These are phyloP conservation scores for Gibbula magus DNA, from an alignment of 2,888 invertebrate species.

Conservation along the genomic window DNA sequence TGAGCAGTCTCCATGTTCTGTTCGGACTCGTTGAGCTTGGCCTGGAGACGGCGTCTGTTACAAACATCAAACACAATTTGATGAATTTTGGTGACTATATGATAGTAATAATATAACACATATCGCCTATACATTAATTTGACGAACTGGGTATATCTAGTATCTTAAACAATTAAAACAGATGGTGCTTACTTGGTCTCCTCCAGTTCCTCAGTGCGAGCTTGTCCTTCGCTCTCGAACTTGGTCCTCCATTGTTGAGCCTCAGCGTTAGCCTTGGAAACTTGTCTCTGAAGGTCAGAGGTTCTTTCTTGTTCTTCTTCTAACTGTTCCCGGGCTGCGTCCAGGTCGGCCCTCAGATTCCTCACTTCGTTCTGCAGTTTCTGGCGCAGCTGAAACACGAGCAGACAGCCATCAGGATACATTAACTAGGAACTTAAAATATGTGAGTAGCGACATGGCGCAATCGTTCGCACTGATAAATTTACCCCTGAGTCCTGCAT, in stretches of 20 bases:
- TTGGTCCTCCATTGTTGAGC: constrained; percentile 98
- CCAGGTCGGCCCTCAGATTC: constrained; percentile 98
- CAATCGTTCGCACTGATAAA: too few species aligned
- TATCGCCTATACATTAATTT: too few species aligned
- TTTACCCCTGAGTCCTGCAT: too few species aligned
- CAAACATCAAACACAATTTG: not conserved
- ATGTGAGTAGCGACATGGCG: too few species aligned
- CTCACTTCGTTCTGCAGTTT: constrained; percentile 87
- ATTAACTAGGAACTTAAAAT: too few species aligned
- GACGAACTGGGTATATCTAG: too few species aligned
- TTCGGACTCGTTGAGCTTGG: constrained; percentile 97
- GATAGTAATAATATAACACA: too few species aligned
- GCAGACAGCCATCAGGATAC: too few species aligned
- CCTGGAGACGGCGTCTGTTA: constrained; percentile 84
- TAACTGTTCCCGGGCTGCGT: constrained; percentile 98
- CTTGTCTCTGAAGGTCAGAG: constrained; percentile 98
- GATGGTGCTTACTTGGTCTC: constrained; percentile 71
- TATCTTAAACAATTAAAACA: not conserved
- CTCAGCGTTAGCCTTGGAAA: constrained; percentile 98
- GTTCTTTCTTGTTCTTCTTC: constrained; percentile 99
- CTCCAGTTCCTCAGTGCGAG: constrained; percentile 78
- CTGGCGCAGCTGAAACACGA: constrained; percentile 62
- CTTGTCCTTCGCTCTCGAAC: constrained; percentile 90
- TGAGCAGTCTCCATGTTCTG: constrained; percentile 98
- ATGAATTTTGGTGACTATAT: too few species aligned